Evolutionary conservation across 2,797 vertebrate species (phyloP).

Genomic region (Pseudochirops cupreus): DNA sequence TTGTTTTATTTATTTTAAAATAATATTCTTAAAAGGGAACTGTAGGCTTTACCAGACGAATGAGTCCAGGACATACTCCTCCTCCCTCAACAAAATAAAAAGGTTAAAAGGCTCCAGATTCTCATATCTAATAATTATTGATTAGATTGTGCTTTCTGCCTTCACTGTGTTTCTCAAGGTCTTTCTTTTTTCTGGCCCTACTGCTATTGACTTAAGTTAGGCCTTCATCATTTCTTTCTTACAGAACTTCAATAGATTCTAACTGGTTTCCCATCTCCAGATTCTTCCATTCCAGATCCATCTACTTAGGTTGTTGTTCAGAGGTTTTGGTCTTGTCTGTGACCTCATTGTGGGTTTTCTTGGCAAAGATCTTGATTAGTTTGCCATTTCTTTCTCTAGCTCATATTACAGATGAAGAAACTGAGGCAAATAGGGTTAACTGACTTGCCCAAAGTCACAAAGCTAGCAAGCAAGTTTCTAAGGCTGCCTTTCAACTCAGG

Average conservation of each 20-base stretch:
- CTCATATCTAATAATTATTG: background rate
- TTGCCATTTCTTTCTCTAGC: background rate
- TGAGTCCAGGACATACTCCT: too few relatives aligned
- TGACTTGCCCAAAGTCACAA: background rate
- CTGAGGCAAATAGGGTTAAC: background rate
- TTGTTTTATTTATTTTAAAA: background rate
- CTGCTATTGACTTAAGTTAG: background rate
- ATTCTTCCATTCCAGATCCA: background rate
- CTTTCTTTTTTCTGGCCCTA: background rate
- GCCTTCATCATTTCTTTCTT: background rate
- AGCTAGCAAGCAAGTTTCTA: background rate
- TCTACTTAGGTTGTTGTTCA: background rate
- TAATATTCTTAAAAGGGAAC: background rate
- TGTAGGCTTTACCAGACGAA: background rate
- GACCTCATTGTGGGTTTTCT: background rate
- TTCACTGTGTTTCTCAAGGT: background rate
- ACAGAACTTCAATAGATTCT: background rate
- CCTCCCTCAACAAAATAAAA: background rate
- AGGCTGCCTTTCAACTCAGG: background rate
- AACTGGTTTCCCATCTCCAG: background rate
- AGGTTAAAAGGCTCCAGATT: background rate
- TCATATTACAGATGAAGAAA: background rate
- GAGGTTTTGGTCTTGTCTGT: background rate
- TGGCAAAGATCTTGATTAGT: background rate
- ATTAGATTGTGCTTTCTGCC: background rate